phyloP scores from a whole-genome alignment of 2,113 vertebrate species.

The Chloropsis hardwickii region DNA sequence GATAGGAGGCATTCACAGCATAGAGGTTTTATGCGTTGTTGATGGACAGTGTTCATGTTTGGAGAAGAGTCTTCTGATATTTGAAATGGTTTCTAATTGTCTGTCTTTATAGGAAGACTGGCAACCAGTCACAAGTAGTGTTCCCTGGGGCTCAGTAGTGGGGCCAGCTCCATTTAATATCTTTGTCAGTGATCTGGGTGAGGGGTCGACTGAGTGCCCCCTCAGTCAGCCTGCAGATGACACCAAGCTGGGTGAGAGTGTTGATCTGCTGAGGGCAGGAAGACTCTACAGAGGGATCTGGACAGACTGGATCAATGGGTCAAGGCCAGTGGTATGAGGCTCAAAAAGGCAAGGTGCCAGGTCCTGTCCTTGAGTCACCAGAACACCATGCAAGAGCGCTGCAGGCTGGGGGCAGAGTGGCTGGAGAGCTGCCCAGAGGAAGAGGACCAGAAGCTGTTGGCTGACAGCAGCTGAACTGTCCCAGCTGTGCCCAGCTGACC shows the following conservation, averaged over 20 bases:
- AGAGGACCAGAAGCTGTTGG: not conserved
- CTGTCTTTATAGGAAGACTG: not conserved
- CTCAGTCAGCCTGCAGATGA: not conserved
- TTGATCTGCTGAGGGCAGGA: not conserved
- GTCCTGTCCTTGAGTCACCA: not conserved
- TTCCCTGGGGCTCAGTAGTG: not conserved
- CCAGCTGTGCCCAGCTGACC: not conserved
- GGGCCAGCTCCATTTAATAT: no score
- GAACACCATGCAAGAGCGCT: not conserved
- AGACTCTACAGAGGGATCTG: not conserved
- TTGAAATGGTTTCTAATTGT: not conserved
- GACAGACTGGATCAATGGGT: accelerated
- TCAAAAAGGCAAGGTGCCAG: not conserved
- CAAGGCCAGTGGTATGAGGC: not conserved
- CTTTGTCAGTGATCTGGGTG: no score
- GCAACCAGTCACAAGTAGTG: not conserved
- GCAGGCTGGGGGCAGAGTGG: not conserved
- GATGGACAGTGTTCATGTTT: not conserved
- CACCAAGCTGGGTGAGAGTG: not conserved
- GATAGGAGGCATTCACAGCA: not conserved
- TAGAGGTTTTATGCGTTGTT: not conserved
- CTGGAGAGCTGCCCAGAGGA: not conserved
- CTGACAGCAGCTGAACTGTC: not conserved
- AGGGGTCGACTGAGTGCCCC: not conserved
- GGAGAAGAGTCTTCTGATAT: not conserved